These are phyloP conservation scores for Tauraco hartlaubi DNA, from an alignment of 2,797 vertebrate genomes.

Conservation along the genomic window DNA sequence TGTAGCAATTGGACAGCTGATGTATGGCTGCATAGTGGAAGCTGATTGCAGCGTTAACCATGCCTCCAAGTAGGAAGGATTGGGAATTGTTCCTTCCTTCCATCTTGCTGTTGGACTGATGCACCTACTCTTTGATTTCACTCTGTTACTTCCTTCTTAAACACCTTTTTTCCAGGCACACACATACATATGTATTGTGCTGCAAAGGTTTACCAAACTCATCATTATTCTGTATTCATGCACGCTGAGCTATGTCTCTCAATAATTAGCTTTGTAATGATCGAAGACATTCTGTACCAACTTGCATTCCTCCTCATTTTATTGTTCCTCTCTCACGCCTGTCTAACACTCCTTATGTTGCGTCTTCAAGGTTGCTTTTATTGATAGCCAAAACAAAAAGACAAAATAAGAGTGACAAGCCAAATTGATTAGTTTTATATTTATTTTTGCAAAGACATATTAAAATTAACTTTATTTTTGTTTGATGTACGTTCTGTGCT, in stretches of 20 bases:
- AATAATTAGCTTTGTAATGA: conserved; percentile 39
- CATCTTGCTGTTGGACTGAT: not conserved
- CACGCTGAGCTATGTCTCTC: not conserved
- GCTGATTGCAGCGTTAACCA: not conserved
- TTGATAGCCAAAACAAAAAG: not conserved
- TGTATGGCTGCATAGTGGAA: not conserved
- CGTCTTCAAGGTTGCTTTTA: conserved; percentile 37
- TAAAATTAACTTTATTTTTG: not conserved
- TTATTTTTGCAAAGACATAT: not conserved
- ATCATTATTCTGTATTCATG: conserved; percentile 20
- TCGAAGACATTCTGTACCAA: conserved; percentile 24
- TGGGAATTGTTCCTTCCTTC: not conserved
- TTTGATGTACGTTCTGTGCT: not conserved
- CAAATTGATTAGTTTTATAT: not conserved
- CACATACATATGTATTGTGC: not conserved
- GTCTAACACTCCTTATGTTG: not conserved
- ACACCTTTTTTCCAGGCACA: not conserved
- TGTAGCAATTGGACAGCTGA: not conserved
- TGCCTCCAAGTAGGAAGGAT: not conserved
- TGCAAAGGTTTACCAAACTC: not conserved
- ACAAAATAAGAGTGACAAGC: not conserved
- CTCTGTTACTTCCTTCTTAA: not conserved
- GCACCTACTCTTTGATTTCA: not conserved
- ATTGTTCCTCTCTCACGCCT: not conserved
- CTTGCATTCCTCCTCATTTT: not conserved